Evolutionary conservation across 92 coral and sea anemone genomes (phyloP).

Genomic region (Blastomussa wellsi): DNA sequence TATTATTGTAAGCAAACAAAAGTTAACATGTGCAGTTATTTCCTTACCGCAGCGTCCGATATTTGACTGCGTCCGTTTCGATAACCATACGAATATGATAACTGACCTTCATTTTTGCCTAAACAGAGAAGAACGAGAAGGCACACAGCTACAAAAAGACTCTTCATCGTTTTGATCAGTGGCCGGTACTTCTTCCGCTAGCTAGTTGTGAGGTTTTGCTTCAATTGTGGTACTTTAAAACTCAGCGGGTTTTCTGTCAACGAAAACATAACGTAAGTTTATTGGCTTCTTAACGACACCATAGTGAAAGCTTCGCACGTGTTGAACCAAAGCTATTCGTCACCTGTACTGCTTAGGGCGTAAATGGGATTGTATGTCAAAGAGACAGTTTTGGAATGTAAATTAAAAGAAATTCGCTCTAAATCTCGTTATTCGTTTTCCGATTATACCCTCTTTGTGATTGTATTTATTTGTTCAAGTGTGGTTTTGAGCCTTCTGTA

Average conservation of each 20-base stretch:
- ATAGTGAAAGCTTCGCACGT: neutral
- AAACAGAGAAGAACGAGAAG: neutral
- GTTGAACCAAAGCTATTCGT: neutral
- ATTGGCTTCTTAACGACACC: conserved; percentile 22
- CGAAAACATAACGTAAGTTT: neutral
- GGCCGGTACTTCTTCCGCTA: neutral
- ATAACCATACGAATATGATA: conserved; percentile 5
- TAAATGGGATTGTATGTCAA: neutral
- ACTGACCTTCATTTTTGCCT: conserved; percentile 21
- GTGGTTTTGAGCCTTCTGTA: neutral
- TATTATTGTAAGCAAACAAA: neutral
- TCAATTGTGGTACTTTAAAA: conserved; percentile 16
- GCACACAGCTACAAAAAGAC: conserved; percentile 12
- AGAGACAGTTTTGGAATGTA: neutral
- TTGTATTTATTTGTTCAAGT: neutral
- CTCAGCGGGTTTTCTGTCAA: conserved; percentile 11
- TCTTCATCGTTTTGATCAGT: conserved; percentile 20
- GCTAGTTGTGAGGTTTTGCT: neutral
- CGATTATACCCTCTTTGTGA: neutral
- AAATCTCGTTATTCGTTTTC: neutral
- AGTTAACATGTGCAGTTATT: neutral
- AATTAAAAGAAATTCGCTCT: neutral
- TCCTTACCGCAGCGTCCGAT: conserved; percentile 19
- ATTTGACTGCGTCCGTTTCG: conserved; percentile 25
- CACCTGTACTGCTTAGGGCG: neutral